Base-by-base conservation (phyloP, 1,140 invertebrate genomes). In the Drosophila navojoa region DNA sequence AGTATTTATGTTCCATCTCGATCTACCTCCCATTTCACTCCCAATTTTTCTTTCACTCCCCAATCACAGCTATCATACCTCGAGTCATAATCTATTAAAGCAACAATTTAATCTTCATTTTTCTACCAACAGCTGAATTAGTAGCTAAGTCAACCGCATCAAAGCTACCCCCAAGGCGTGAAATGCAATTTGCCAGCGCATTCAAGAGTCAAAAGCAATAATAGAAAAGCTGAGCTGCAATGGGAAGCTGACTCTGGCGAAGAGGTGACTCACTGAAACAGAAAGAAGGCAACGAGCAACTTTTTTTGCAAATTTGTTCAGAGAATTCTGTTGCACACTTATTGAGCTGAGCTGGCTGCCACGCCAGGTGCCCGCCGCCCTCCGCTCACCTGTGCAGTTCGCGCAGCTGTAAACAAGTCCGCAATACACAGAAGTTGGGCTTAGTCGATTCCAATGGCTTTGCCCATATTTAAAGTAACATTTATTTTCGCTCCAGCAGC, bases 171-270 rank as follows among this genome's bases (percentile, higher is more conserved):
- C 27, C 54, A 4, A 13, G 22, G 58, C 13, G 25, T 42, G 22
- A 71, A 55, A 55, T 19, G 16, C 45, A 62, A 62, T 50, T 66
- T 69, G 57, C 44, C 19, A 55, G 32, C 10, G 57, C 52, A 58
- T 57, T 61, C 50, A 52, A 16, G 10, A 70, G 53, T 75, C 67
- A 70, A 75, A 71, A 59, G 72, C 50, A 75, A 75, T 75, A 63
- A 75, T 60, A 54, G n/a, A 54, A 49, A 52, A 70, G 45, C 54
- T 50, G 29, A 63, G 40, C 10, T 58, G 29, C 44, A 74, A 29
- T 32, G 40, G 35, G 42, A 40, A 63, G 40, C 35, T 15, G 7
- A 32, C 29, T 11, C 6, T 13, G 13, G 42, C 42, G 13, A 54
- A 47, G 44, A 62, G 42, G 16, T 58, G 58, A 45, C 45, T 42